phyloP scores from a whole-genome alignment of 2,797 vertebrate genomes.

The Aplochiton taeniatus region DNA sequence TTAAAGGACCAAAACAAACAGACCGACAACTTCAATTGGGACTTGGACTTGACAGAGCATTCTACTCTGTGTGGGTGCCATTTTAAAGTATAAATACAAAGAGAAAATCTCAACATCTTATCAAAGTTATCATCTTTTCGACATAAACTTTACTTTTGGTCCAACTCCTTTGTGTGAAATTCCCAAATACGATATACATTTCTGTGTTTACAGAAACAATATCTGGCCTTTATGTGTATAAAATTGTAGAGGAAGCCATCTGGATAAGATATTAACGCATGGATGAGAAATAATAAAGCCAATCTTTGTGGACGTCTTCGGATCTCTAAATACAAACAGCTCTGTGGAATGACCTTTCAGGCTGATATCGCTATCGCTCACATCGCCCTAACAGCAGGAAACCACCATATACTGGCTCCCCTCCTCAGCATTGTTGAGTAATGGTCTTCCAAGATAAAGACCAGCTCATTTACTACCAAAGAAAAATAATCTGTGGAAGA shows the following conservation, averaged over 20 bases:
- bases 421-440: constrained; percentile 59
- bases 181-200: constrained; percentile 24
- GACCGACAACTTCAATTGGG: constrained; percentile 10
- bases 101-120: constrained; percentile 29
- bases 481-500: constrained; percentile 62
- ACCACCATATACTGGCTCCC: constrained; percentile 53
- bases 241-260: constrained; percentile 43
- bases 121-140: constrained; percentile 28
- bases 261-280: constrained; percentile 28
- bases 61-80: neutral
- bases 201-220: constrained; percentile 20
- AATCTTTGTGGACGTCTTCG: constrained; percentile 21
- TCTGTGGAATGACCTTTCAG: constrained; percentile 65
- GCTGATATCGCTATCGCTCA: constrained; percentile 63
- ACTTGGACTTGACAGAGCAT: too few species aligned
- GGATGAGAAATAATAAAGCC: constrained; percentile 42
- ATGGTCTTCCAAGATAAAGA: constrained; percentile 67
- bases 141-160: constrained; percentile 23
- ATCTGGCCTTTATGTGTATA: constrained; percentile 39
- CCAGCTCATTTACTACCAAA: constrained; percentile 57
- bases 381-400: constrained; percentile 68
- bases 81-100: constrained; percentile 19
- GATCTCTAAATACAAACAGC: constrained; percentile 46
- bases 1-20: constrained; percentile 45
- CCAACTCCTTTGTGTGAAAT: constrained; percentile 24